Percentiles rank a stretch among this genome's conserved stretches.
Conservation (phyloP, 2,113 vertebrate genomes). For the Atherinomorus stipes region DNA sequence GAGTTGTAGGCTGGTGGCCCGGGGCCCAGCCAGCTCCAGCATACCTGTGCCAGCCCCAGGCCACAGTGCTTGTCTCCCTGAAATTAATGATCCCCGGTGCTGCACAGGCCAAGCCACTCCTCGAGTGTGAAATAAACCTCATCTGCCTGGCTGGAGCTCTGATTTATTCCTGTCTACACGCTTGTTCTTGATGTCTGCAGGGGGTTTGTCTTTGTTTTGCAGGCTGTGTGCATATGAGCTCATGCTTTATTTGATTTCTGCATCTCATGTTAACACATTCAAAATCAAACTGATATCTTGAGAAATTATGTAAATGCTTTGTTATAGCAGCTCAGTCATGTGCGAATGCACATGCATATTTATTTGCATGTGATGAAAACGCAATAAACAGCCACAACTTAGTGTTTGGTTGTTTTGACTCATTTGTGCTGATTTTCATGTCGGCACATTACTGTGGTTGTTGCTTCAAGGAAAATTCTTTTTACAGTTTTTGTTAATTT, state of each 20-base stretch:
- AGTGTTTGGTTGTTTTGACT: conserved; percentile 9
- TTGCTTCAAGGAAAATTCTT: background rate
- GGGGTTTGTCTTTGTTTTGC: conserved; percentile 57
- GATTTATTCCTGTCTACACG: conserved; percentile 69
- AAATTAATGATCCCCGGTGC: conserved; percentile 74
- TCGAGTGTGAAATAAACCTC: conserved; percentile 76
- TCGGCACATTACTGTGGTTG: background rate
- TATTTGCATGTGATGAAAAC: conserved; percentile 23
- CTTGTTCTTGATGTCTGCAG: conserved; percentile 47
- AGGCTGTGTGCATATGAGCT: conserved; percentile 7
- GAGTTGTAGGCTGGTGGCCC: conserved; percentile 46
- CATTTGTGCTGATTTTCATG: conserved; percentile 2
- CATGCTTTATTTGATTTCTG: conserved; percentile 25
- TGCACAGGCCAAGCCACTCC: conserved; percentile 60
- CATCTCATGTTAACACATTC: conserved; percentile 8
- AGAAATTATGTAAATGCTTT: conserved; percentile 35
- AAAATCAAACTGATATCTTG: conserved; percentile 38
- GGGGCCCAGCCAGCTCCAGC: conserved; percentile 39
- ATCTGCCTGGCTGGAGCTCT: conserved; percentile 68
- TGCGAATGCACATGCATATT: conserved; percentile 14
- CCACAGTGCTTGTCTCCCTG: conserved; percentile 66
- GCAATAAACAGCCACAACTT: conserved; percentile 8
- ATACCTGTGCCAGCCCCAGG: conserved; percentile 68
- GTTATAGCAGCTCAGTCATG: conserved; percentile 16
- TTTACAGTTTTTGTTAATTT: conserved; percentile 1